Evolutionary conservation across 1,140 invertebrate genomes (phyloP), one percentile per base, ranked within the genome.

Genomic region (Brachionus rubens): DNA sequence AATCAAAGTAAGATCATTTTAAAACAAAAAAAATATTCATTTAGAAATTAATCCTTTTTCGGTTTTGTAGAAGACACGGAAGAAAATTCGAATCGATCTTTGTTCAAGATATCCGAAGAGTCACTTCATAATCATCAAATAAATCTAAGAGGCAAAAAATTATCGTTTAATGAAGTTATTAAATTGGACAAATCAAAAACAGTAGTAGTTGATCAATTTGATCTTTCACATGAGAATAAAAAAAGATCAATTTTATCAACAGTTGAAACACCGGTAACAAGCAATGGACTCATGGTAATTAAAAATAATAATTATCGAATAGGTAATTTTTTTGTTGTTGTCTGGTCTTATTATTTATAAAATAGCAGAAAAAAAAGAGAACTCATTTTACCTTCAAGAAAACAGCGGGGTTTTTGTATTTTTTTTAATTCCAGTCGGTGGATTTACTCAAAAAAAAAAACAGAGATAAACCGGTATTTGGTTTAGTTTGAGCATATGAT

Each of bases 41-140:
- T n/a, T n/a, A n/a, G n/a, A n/a, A n/a, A n/a, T n/a, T n/a, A n/a
- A n/a, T n/a, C n/a, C n/a, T n/a, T n/a, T n/a, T n/a, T n/a, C n/a
- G n/a, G n/a, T n/a, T n/a, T n/a, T n/a, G n/a, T n/a, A n/a, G n/a
- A 33, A 40, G 68, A 72, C 33, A 26, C 36, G 19, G 68, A 72
- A 19, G 68, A 72, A 21, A 48, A 72, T 36, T 72, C 68, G 2
- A 50, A 72, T 50, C 43, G 68, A 0, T 72, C 68, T 19, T 36
- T 72, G 12, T 72, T 72, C 30, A 72, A 72, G 30, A 72, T 72
- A 36, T 72, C 68, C 6, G 68, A 72, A 24, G 68, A 72, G 30
- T 72, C 68, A 3, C 50, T 72, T 3, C 59, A 65, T 24, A 43
- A 43, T 12, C 59, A 43, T 4, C 59, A 65, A 65, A 28, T 21